Evolutionary conservation across 1,140 invertebrate genomes (phyloP), one percentile per base, ranked within the genome.

Genomic region (Atopsyche davidsoni): DNA sequence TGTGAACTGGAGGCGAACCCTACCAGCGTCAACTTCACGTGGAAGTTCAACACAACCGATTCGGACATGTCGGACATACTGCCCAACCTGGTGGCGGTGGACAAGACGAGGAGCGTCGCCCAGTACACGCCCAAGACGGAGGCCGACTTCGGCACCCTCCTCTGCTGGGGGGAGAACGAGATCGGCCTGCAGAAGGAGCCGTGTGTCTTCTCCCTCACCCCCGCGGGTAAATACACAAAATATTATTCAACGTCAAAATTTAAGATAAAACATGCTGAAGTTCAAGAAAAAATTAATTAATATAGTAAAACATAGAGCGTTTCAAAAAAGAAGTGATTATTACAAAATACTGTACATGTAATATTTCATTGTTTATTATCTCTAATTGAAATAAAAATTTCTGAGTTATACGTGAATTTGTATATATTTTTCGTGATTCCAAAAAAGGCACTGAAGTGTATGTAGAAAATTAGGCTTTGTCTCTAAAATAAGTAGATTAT

Each of bases 1-100:
- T 87, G 83, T 65, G 82, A 85, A 59, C 64, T 87, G n/a, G 81
- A 85, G 45, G 79, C 82, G 3, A 85, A 84, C 63, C 84, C 84
- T 2, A 60, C 72, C 9, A 72, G 73, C 42, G 66, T 84, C 2
- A 70, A 70, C 46, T 85, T 83, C 64, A 75, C 70, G 16, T 86
- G 83, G 83, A 81, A 79, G 61, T 84, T 85, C 65, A 84, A 85
- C 66, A 83, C 82, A 58, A 80, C 75, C 46, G 68, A 75, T 11
- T 75, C 75, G 43, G 79, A 81, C 28, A 72, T 74, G 3, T 68
- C 79, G 34, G 81, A 83, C 62, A 78, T 82, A 45, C 71, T 75
- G 1, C 69, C 73, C 28, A 72, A 67, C 9, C 69, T 75, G 42
- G 72, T 80, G 25, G 63, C 64, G 18, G 70, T 64, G 34, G 79